These are phyloP conservation scores for Andrena bicolor DNA, from an alignment of 2,888 invertebrate genomes.

Conservation along the genomic window DNA sequence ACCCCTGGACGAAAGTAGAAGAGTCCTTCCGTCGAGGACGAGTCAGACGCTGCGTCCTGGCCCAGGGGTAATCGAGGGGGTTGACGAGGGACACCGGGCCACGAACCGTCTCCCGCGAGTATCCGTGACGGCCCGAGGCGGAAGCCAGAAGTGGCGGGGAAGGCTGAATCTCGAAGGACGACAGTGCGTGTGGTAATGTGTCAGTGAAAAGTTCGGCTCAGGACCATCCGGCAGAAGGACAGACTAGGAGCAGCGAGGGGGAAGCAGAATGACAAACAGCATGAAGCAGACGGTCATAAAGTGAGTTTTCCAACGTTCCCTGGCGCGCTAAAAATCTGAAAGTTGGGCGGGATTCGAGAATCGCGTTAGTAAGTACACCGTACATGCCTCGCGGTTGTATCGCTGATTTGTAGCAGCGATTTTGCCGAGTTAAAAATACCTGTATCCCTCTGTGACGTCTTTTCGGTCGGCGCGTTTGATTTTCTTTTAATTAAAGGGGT, in stretches of 20 bases:
- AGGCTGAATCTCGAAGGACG: conserved; percentile 1
- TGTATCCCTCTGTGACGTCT: no score
- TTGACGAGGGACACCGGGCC: not conserved
- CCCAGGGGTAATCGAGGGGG: not conserved
- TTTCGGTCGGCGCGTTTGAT: no score
- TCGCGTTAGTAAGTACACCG: no score
- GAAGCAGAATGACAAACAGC: conserved; percentile 85
- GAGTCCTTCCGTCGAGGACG: conserved; percentile 52
- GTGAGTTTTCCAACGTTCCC: conserved; percentile 81
- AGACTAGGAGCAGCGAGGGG: conserved; percentile 8
- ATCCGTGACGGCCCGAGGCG: conserved; percentile 21
- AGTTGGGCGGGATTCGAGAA: conserved; percentile 1
- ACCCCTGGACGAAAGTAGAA: conserved; percentile 52
- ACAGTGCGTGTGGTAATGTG: conserved; percentile 71
- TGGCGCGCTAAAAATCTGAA: not conserved
- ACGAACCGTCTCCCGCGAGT: not conserved
- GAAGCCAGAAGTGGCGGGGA: conserved; percentile 3
- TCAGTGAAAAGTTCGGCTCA: conserved; percentile 57
- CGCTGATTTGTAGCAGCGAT: no score
- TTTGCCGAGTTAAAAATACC: no score
- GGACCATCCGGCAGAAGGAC: conserved; percentile 1
- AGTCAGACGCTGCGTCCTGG: conserved; percentile 5
- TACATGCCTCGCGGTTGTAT: no score
- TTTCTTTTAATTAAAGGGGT: not conserved
- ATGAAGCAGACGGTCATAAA: conserved; percentile 87